phyloP scores from a whole-genome alignment of 2,888 invertebrate species.

The Drosophila prostipennis region DNA sequence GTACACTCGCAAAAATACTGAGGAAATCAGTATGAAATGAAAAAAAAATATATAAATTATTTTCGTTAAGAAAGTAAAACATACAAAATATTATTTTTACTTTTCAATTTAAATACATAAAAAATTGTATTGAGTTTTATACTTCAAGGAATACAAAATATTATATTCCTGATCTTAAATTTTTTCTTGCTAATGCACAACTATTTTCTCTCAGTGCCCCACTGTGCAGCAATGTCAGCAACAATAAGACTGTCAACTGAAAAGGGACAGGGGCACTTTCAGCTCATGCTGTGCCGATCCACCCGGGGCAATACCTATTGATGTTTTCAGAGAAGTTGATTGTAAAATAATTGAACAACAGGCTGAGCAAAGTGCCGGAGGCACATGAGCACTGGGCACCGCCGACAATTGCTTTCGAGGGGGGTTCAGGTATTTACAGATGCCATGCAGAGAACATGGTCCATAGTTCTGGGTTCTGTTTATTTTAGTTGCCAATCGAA shows the following conservation, averaged over 20 bases:
- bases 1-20: not conserved
- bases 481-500: not conserved
- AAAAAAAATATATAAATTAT: too few species aligned
- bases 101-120: too few species aligned
- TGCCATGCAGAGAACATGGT: not conserved
- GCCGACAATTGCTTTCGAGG: not conserved
- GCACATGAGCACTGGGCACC: constrained; percentile 1
- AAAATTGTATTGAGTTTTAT: too few species aligned
- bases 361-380: constrained; percentile 15
- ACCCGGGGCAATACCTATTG: constrained; percentile 42
- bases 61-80: too few species aligned
- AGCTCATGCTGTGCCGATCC: constrained; percentile 18
- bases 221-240: constrained; percentile 13
- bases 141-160: too few species aligned
- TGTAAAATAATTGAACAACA: constrained; percentile 53
- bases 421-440: not conserved
- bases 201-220: not conserved
- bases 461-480: not conserved
- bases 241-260: constrained; percentile 32
- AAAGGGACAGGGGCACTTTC: not conserved
- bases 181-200: too few species aligned
- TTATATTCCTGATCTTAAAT: too few species aligned
- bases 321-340: constrained; percentile 45
- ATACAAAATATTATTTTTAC: too few species aligned
- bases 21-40: too few species aligned